Evolutionary conservation across 2,888 invertebrate species (phyloP).

Genomic region (Melanotus villosus): DNA sequence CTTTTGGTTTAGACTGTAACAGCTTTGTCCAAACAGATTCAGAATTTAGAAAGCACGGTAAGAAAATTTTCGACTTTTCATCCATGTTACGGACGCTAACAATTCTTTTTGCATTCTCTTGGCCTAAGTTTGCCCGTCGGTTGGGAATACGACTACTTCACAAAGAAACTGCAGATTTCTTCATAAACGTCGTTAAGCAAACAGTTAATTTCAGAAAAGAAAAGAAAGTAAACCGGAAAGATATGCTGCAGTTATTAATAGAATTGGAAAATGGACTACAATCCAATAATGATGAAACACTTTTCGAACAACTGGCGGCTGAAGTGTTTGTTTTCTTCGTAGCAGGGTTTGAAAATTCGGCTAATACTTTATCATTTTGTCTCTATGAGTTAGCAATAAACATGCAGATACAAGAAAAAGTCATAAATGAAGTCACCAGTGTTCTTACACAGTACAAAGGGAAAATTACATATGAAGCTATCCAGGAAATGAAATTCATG

Average conservation of each 20-base stretch:
- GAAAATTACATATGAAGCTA: not conserved
- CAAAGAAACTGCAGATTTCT: not conserved
- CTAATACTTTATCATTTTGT: not conserved
- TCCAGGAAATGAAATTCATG: not conserved
- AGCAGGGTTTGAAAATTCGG: not conserved
- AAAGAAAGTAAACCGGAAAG: not conserved
- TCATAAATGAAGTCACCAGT: not conserved
- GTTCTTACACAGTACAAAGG: not conserved
- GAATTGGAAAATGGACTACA: not conserved
- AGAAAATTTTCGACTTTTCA: not conserved
- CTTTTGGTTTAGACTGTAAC: constrained; percentile 74
- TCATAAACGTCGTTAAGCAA: not conserved
- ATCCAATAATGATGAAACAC: not conserved
- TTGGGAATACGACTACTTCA: not conserved
- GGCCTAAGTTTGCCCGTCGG: not conserved
- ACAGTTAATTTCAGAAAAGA: not conserved
- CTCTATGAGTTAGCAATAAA: not conserved
- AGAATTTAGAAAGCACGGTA: not conserved
- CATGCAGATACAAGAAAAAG: not conserved
- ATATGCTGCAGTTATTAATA: not conserved
- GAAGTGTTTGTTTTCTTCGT: not conserved
- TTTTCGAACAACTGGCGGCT: not conserved
- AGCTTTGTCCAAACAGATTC: constrained; percentile 71
- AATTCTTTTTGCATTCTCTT: not conserved
- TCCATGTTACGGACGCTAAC: not conserved